Percentiles rank a stretch among this genome's conserved stretches.
These are phyloP conservation scores for Pseudorhombus dupliciocellatus DNA, from an alignment of 2,113 vertebrate genomes.

Conservation along the genomic window DNA sequence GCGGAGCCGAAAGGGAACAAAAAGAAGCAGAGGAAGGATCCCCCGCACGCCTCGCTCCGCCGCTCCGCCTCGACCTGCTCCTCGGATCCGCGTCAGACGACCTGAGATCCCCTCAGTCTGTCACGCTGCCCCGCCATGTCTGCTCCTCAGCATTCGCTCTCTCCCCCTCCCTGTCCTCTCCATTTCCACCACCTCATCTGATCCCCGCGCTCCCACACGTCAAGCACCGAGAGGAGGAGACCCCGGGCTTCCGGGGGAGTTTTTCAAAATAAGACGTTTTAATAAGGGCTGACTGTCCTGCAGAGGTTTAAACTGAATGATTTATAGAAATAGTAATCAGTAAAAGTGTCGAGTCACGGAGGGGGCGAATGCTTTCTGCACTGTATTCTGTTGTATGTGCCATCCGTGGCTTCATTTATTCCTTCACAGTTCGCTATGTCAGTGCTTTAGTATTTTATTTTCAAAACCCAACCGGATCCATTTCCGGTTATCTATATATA, in stretches of 20 bases:
- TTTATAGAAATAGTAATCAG: too few relatives aligned
- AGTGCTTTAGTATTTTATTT: slow-evolving; percentile 8
- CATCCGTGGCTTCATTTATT: too few relatives aligned
- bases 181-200: slow-evolving; percentile 74
- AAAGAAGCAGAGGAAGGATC: slow-evolving; percentile 10
- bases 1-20: slow-evolving; percentile 17
- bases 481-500: slow-evolving; percentile 15
- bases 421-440: too few relatives aligned
- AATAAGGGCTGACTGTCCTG: too few relatives aligned
- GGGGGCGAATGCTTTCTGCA: neutral
- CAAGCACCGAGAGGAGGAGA: neutral
- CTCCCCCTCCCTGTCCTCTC: slow-evolving; percentile 62
- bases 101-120: slow-evolving; percentile 43
- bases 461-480: neutral
- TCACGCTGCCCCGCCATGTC: slow-evolving; percentile 66
- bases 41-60: slow-evolving; percentile 37
- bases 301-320: too few relatives aligned
- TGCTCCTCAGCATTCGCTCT: slow-evolving; percentile 52
- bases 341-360: neutral
- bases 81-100: slow-evolving; percentile 3
- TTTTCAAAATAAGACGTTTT: neutral
- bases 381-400: neutral
- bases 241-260: slow-evolving; percentile 18
- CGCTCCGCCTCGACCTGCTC: slow-evolving; percentile 11
- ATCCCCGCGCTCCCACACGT: slow-evolving; percentile 49